Percentiles rank a stretch among this genome's conserved stretches.
Evolutionary conservation across 2,797 vertebrate genomes (phyloP).

Genomic region (Potorous gilbertii): DNA sequence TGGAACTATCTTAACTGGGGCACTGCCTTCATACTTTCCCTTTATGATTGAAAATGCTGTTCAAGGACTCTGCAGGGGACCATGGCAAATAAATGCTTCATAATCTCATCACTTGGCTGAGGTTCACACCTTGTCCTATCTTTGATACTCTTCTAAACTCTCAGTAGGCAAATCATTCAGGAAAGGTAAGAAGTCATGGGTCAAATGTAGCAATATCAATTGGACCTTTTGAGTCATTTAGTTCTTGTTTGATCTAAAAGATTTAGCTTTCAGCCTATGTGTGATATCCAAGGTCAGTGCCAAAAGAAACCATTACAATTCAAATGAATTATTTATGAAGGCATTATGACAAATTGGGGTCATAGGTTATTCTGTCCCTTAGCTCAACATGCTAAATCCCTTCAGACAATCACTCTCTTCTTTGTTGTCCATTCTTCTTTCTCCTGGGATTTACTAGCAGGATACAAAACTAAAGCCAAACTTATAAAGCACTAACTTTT

Average conservation of each 20-base stretch:
- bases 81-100: background rate
- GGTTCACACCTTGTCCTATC: background rate
- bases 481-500: background rate
- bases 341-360: background rate
- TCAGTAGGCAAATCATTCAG: background rate
- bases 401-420: background rate
- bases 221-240: background rate
- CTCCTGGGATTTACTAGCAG: background rate
- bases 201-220: background rate
- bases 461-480: background rate
- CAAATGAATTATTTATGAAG: conserved; percentile 5
- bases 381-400: background rate
- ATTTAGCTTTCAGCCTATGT: background rate
- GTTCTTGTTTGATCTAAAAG: background rate
- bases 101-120: background rate
- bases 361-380: background rate
- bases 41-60: background rate
- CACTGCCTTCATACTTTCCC: background rate
- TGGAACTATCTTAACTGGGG: conserved; percentile 7
- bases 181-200: background rate
- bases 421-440: background rate
- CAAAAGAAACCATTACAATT: background rate
- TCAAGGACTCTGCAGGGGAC: background rate
- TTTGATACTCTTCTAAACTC: background rate
- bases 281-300: background rate